Evolutionary conservation across 2,888 invertebrate species (phyloP).

Genomic region (Tachystola acroxantha): DNA sequence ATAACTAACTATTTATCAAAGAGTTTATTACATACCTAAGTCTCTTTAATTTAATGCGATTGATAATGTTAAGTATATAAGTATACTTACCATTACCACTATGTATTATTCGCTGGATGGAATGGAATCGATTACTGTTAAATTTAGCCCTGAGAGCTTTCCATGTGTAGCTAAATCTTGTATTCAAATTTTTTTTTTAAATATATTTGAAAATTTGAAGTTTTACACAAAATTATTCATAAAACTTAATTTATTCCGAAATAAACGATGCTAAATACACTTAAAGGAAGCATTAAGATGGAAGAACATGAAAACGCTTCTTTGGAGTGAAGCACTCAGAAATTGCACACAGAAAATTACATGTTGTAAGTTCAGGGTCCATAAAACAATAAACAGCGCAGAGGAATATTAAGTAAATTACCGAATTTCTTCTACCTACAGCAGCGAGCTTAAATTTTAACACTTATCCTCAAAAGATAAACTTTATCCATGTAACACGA

Average conservation of each 20-base stretch:
- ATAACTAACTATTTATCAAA: too few relatives aligned
- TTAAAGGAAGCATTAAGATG: constrained; percentile 21
- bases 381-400: constrained; percentile 32
- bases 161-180: too few relatives aligned
- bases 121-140: too few relatives aligned
- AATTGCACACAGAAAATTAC: constrained; percentile 25
- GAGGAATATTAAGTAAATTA: constrained; percentile 31
- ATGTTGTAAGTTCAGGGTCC: constrained; percentile 26
- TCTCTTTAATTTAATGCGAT: too few relatives aligned
- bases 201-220: too few relatives aligned
- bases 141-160: too few relatives aligned
- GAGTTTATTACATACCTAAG: too few relatives aligned
- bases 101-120: too few relatives aligned
- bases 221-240: constrained; percentile 14
- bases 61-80: too few relatives aligned
- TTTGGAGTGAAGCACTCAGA: constrained; percentile 21
- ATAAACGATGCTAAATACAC: constrained; percentile 16
- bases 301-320: constrained; percentile 23
- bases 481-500: constrained; percentile 6
- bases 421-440: constrained; percentile 26
- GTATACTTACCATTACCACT: too few relatives aligned
- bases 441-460: constrained; percentile 16
- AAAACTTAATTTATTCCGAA: constrained; percentile 20
- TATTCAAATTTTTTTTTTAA: too few relatives aligned
- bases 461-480: constrained; percentile 18